Evolutionary conservation across 2,888 invertebrate genomes (phyloP).

Genomic region (Osedax fenrisi): DNA sequence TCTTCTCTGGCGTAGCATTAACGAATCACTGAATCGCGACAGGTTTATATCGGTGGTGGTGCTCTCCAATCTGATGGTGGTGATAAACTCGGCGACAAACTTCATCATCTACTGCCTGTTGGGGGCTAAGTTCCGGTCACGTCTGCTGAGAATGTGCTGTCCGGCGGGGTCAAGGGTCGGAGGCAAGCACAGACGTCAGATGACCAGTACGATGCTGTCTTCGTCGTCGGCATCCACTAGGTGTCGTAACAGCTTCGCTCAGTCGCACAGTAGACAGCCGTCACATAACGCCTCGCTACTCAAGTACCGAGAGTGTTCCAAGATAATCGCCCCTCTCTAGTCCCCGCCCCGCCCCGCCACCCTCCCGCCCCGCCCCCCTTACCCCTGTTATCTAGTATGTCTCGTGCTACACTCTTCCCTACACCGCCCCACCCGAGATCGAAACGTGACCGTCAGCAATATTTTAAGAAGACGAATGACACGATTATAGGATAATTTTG

Average conservation of each 20-base stretch:
- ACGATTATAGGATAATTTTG: too few relatives aligned
- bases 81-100: slow-evolving; percentile 37
- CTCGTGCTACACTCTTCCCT: too few relatives aligned
- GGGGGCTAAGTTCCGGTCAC: slow-evolving; percentile 35
- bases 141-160: slow-evolving; percentile 32
- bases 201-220: neutral
- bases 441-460: too few relatives aligned
- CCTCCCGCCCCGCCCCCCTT: too few relatives aligned
- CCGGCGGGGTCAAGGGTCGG: neutral
- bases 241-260: neutral
- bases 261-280: neutral
- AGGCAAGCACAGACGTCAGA: neutral
- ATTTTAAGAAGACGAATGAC: too few relatives aligned
- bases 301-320: neutral
- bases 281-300: neutral
- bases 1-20: too few relatives aligned
- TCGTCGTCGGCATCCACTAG: neutral
- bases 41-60: slow-evolving; percentile 17
- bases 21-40: neutral
- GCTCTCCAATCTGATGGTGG: slow-evolving; percentile 36
- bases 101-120: slow-evolving; percentile 38
- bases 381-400: too few relatives aligned
- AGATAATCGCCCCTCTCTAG: too few relatives aligned
- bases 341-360: too few relatives aligned
- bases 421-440: too few relatives aligned